Conservation (phyloP, 2,888 invertebrate species). For the Sinelater perroti region DNA sequence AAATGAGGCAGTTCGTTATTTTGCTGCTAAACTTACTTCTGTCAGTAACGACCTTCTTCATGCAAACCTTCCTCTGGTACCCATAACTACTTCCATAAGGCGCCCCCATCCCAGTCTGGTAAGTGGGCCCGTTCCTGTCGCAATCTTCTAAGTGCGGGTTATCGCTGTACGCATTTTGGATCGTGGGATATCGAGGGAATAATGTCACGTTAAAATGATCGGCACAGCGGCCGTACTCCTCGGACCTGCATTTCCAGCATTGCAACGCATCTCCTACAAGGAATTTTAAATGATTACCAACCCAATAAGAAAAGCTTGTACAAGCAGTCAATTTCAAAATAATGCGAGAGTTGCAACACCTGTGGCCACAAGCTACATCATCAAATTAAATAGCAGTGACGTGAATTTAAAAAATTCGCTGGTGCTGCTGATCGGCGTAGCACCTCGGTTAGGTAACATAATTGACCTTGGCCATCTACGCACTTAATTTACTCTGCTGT, state of each 20-base stretch:
- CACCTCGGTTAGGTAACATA: conserved; percentile 9
- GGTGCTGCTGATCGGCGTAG: neutral
- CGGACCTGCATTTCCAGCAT: conserved; percentile 82
- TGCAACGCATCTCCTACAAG: conserved; percentile 72
- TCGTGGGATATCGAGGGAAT: conserved; percentile 47
- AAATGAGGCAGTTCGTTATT: neutral
- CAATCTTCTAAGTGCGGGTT: conserved; percentile 63
- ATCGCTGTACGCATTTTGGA: neutral
- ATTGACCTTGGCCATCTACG: conserved; percentile 4
- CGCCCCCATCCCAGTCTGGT: too few species aligned
- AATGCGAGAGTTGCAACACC: too few species aligned
- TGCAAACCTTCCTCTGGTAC: conserved; percentile 67
- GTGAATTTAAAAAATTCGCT: neutral
- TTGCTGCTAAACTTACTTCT: conserved; percentile 66
- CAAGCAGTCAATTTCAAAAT: too few species aligned
- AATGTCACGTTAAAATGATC: conserved; percentile 74
- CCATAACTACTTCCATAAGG: conserved; percentile 8
- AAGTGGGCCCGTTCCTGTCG: conserved; percentile 21
- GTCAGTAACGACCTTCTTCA: conserved; percentile 74
- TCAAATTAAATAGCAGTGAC: conserved; percentile 3
- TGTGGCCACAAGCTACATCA: neutral
- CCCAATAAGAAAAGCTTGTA: too few species aligned
- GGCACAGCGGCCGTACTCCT: conserved; percentile 73
- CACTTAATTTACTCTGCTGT: neutral
- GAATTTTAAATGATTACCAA: neutral